phyloP scores from a whole-genome alignment of 2,113 vertebrate genomes.

The Passer domesticus region DNA sequence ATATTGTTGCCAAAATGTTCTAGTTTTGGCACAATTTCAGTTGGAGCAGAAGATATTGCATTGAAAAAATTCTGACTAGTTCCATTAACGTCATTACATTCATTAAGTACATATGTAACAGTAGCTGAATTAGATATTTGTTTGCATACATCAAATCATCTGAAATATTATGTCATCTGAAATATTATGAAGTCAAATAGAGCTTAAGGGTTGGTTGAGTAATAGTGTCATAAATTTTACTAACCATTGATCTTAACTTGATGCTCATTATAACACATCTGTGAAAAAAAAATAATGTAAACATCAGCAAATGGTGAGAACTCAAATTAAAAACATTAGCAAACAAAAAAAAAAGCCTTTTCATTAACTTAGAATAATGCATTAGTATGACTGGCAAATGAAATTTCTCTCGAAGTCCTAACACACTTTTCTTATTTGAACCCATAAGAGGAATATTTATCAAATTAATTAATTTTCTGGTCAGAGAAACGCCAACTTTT shows the following conservation, averaged over 20 bases:
- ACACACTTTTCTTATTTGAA: not conserved
- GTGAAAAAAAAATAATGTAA: not conserved
- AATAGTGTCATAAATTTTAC: constrained; percentile 5
- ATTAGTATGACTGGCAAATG: not conserved
- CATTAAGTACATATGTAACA: not conserved
- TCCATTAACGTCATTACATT: not conserved
- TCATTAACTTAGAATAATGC: not conserved
- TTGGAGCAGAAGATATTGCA: not conserved
- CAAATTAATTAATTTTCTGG: not conserved
- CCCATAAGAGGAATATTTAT: not conserved
- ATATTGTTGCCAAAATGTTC: not conserved
- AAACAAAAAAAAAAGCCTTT: not conserved
- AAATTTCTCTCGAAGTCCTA: not conserved
- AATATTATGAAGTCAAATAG: not conserved
- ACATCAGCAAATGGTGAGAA: constrained; percentile 30
- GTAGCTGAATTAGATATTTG: not conserved
- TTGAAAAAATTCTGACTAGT: not conserved
- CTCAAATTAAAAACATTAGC: not conserved
- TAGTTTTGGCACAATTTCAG: not conserved
- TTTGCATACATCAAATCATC: not conserved
- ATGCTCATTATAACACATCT: not conserved
- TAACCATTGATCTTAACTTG: not conserved
- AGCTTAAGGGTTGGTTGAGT: not conserved
- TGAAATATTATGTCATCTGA: not conserved
- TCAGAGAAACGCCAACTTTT: not conserved